Evolutionary conservation across 2,888 invertebrate species (phyloP), one percentile per base, ranked within the genome.

Genomic region (Machimus rusticus): DNA sequence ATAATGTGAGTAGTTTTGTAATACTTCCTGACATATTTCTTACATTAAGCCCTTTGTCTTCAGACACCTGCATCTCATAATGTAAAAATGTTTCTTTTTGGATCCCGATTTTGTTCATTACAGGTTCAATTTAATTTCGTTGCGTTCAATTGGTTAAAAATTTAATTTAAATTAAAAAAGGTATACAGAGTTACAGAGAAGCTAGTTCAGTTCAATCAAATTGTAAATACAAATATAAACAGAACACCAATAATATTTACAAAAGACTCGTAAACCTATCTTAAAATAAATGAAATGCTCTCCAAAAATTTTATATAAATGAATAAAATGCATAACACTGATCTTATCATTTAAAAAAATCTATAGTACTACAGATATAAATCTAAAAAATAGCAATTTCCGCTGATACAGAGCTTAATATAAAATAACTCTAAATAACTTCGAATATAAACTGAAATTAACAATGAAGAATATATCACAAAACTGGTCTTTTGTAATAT

Each of bases 401-500:
- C 43, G 43, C 6, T 16, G 31, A 79, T 79, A 51, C 16, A 31
- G 51, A 79, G 79, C 79, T 79, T 79, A 79, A 6, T 46, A 79
- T 51, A 51, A 79, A 78, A 79, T 79, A 79, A 31, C 6, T 79
- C 79, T 79, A 79, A 46, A 79, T 76, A 76, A 66, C 66, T 66
- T 66, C 12, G 23, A 66, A 66, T 66, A 66, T 66, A 28, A 66
- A 66, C 23, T 66, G 66, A 66, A 66, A 66, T 66, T 66, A 82
- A 79, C 86, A 87, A 86, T 57, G 76, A 81, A 88, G 51, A 74
- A 55, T 86, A 34, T 88, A 88, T 88, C 88, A 88, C 88, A 86
- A 88, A 86, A 77, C 85, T 84, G 88, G 88, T 88, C 88, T 87
- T 88, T 88, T 88, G 88, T 85, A 88, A 88, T 88, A 88, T 87